phyloP scores from a whole-genome alignment of 2,888 invertebrate species.

The Apamea epomidion region DNA sequence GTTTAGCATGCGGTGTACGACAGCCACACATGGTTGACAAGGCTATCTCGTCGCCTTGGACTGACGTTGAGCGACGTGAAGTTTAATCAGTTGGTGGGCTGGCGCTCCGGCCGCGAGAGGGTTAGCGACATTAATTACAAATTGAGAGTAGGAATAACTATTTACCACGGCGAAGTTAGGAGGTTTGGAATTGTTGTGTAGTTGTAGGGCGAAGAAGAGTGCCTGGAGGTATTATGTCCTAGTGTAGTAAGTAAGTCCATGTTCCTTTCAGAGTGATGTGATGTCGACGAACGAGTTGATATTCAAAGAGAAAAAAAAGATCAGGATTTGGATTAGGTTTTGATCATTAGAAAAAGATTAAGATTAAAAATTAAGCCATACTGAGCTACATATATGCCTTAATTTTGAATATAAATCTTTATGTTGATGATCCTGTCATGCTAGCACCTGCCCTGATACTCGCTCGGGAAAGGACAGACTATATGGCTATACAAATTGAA shows the following conservation, averaged over 20 bases:
- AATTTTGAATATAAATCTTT: too few relatives aligned
- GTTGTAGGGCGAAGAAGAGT: not conserved
- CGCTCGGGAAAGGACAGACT: not conserved
- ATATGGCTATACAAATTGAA: not conserved
- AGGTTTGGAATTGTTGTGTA: slow-evolving; percentile 33
- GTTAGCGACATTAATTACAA: slow-evolving; percentile 46
- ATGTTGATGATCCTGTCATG: not conserved
- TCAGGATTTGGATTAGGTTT: not conserved
- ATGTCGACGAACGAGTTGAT: not conserved
- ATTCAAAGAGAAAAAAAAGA: not conserved
- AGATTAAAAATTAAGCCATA: too few relatives aligned
- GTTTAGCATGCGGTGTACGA: slow-evolving; percentile 23
- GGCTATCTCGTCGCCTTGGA: slow-evolving; percentile 38
- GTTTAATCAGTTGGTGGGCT: slow-evolving; percentile 60
- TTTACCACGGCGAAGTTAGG: slow-evolving; percentile 31
- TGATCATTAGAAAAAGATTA: not conserved
- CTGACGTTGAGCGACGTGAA: slow-evolving; percentile 58
- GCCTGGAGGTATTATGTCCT: not conserved
- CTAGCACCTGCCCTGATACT: not conserved
- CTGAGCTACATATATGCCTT: not conserved
- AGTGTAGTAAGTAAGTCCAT: not conserved
- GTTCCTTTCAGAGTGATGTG: not conserved
- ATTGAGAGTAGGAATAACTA: slow-evolving; percentile 45
- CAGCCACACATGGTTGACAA: slow-evolving; percentile 38
- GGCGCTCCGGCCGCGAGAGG: slow-evolving; percentile 25